Conservation (phyloP, 2,113 vertebrate genomes). For the Tyto alba region DNA sequence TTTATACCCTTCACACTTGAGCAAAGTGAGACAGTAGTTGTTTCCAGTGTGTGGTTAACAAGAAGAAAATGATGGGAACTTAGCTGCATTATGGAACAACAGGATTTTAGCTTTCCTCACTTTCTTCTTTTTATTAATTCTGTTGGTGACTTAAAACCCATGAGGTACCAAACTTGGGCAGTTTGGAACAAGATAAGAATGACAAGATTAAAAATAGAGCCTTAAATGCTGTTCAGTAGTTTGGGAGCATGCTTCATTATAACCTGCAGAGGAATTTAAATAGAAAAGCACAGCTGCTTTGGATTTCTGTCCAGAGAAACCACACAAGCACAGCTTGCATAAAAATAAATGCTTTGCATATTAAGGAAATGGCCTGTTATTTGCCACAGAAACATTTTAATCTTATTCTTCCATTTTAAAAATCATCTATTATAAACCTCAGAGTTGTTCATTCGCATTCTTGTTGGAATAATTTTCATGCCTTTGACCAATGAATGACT, state of each 20-base stretch:
- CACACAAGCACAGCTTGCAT: slow-evolving; percentile 9
- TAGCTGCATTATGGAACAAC: neutral
- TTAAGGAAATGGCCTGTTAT: neutral
- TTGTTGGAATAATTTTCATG: neutral
- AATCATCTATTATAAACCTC: neutral
- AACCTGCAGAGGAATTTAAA: slow-evolving; percentile 7
- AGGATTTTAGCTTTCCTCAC: neutral
- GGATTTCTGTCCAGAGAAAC: slow-evolving; percentile 30
- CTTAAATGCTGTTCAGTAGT: neutral
- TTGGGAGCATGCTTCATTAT: neutral
- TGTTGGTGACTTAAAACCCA: neutral
- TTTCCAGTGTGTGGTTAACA: neutral
- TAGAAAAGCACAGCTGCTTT: slow-evolving; percentile 37
- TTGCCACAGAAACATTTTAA: neutral
- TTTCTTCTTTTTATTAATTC: slow-evolving; percentile 1
- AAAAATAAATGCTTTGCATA: slow-evolving; percentile 33
- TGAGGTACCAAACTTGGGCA: neutral
- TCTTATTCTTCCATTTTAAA: neutral
- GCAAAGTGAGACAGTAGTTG: neutral
- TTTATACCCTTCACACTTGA: neutral
- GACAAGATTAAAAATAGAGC: neutral
- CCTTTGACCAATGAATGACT: neutral
- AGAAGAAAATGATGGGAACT: neutral
- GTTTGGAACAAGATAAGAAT: neutral
- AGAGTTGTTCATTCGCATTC: neutral